Evolutionary conservation across 1,140 invertebrate genomes (phyloP), one percentile per base, ranked within the genome.

Genomic region (Drosophila bipectinata): DNA sequence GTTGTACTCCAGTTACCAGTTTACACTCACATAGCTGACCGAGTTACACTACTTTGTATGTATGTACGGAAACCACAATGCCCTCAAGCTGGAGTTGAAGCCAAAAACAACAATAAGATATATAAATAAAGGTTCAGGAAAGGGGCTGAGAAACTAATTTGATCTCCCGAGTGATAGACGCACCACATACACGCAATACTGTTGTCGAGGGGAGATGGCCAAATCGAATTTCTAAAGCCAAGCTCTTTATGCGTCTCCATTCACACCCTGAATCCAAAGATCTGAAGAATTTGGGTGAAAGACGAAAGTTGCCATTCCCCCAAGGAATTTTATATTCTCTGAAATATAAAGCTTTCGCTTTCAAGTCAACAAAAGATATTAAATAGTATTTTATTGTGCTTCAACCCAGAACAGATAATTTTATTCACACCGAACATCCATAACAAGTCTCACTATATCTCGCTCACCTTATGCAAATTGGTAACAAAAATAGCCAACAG

Each of bases 391-490:
- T 44, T 15, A 0, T 15, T 44, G 10, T 10, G 32, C 7, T 18
- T 24, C 4, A 10, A 18, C 44, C 9, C 15, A 47, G 44, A 47
- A 47, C 18, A 21, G 44, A 47, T 47, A 47, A 47, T 47, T 21
- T 47, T 47, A 47, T 47, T 47, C 44, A 47, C 14, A 8, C 41
- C 41, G 39, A 44, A 41, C 32, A 34, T 32, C 9, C 44, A 21
- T 47, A 47, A 47, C 44, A 21, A 47, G 44, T 47, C 44, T 47
- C 44, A 21, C 41, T 21, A n/a, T 45, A 48, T 60, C 56, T 77
- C 34, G 77, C 47, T 80, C 81, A 77, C 81, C 72, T 80, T 80
- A 85, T 84, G 80, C 77, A 84, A 84, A 84, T 81, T 37, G 34
- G 47, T 24, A 73, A 63, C 39, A 26, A 73, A 74, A 56, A 55